Base-by-base conservation (phyloP, 2,888 invertebrate species). In the Drosophila peninsularis region DNA sequence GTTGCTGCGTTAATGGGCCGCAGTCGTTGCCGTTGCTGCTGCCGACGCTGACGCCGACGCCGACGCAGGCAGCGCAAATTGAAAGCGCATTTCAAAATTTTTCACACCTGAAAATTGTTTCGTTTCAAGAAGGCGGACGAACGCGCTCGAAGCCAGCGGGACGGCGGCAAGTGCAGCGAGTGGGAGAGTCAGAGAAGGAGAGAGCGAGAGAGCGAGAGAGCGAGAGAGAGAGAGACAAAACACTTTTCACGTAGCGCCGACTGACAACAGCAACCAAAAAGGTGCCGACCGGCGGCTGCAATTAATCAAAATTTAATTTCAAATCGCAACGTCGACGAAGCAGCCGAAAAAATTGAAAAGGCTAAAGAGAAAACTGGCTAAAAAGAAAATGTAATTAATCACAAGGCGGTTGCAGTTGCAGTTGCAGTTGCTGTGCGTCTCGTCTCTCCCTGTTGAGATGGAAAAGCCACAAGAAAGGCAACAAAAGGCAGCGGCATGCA, bases 101-200 rank as follows among this genome's bases (percentile, higher is more conserved):
- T 83, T 83, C 83, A 83, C 83, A 83, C 83, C 83, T 83, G 88
- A 88, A 83, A 88, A 88, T 85, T 88, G 77, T 88, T 83, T 83
- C 77, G 83, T 82, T 78, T 75, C 70, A 69, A 86, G 70, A 62
- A 60, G 69, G 61, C 61, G 67, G 74, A 78, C 57, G 65, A 73
- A 69, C 78, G 60, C 62, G 56, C 65, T 52, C 65, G 44, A 36
- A 50, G 52, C 52, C 78, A 64, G 71, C 78, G 62, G 82, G 79
- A 30, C 10, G 41, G 76, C 66, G 78, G 85, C 88, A 87, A 83
- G 88, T 87, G 85, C 85, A 79, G 82, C 76, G 71, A 84, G 82
- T 84, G 27, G 30, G 3, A 27, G 49, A 49, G 49, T 5, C 3
- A 1, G 3, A 1, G 13, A 13, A 19, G 0, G 49, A 7, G 74